Evolutionary conservation across 2,888 invertebrate species (phyloP).

Genomic region (Carabus problematicus): DNA sequence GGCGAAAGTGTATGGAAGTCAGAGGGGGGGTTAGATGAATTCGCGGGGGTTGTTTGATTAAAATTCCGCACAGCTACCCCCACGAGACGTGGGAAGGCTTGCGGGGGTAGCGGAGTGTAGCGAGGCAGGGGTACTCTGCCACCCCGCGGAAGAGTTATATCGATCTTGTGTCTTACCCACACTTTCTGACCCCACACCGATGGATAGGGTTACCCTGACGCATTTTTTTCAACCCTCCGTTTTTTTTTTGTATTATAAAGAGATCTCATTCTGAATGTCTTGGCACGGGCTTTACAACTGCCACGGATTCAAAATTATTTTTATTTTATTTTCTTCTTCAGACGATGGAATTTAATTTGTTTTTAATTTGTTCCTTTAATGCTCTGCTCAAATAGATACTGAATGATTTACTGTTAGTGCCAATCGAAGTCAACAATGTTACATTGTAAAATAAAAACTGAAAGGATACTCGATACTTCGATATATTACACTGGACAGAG

Average conservation of each 20-base stretch:
- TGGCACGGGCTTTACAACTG: constrained; percentile 7
- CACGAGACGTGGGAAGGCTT: constrained; percentile 4
- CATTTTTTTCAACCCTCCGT: constrained; percentile 49
- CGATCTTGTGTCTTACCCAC: constrained; percentile 61
- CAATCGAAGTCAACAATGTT: too few species aligned
- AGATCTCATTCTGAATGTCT: constrained; percentile 39
- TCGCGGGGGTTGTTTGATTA: constrained; percentile 56
- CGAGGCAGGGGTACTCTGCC: too few species aligned
- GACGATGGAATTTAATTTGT: too few species aligned
- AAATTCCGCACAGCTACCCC: constrained; percentile 53
- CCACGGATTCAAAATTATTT: not conserved
- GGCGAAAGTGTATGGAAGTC: not conserved
- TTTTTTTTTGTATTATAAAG: constrained; percentile 36
- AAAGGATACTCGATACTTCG: too few species aligned
- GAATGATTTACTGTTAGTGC: too few species aligned
- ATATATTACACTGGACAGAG: too few species aligned
- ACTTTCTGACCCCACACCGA: constrained; percentile 45
- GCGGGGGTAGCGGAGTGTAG: not conserved
- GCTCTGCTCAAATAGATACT: too few species aligned
- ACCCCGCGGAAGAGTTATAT: constrained; percentile 62
- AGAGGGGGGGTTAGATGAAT: not conserved
- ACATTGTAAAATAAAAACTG: too few species aligned
- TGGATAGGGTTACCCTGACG: constrained; percentile 56
- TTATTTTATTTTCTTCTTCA: too few species aligned
- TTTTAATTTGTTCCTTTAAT: too few species aligned